Evolutionary conservation across 2,888 invertebrate species (phyloP).

Genomic region (Cordilura impudica): DNA sequence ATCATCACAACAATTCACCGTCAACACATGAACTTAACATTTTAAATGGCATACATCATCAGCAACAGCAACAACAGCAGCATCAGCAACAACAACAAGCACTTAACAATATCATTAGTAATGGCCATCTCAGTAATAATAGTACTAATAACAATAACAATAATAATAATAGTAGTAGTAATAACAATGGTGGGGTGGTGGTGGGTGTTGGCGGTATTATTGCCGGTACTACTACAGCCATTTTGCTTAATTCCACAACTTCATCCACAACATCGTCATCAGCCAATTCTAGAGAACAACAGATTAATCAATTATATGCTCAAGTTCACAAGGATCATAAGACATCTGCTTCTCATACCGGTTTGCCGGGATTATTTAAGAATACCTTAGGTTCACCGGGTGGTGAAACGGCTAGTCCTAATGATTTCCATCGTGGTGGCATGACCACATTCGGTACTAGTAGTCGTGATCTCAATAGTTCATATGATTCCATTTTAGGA

Average conservation of each 20-base stretch:
- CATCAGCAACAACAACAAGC: conserved; percentile 62
- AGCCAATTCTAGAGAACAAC: conserved; percentile 73
- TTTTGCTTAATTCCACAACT: conserved; percentile 70
- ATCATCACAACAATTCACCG: conserved; percentile 48
- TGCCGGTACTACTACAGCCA: conserved; percentile 74
- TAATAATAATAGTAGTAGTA: conserved; percentile 28
- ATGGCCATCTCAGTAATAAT: conserved; percentile 62
- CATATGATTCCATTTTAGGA: conserved; percentile 78
- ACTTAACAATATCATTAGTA: conserved; percentile 69
- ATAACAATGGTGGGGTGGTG: conserved; percentile 28
- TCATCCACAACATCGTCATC: conserved; percentile 55
- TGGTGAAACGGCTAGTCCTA: conserved; percentile 64
- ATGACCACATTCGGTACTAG: conserved; percentile 75
- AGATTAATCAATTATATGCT: conserved; percentile 79
- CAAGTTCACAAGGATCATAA: conserved; percentile 80
- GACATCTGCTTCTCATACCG: conserved; percentile 69
- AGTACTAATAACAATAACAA: conserved; percentile 42
- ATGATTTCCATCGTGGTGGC: conserved; percentile 74
- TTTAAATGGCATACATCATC: conserved; percentile 76
- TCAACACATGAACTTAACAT: conserved; percentile 69
- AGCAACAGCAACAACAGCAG: conserved; percentile 72
- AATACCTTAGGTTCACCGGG: conserved; percentile 71
- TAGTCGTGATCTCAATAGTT: conserved; percentile 77
- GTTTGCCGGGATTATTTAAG: conserved; percentile 75
- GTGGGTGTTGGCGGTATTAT: conserved; percentile 29